Evolutionary conservation across 2,797 vertebrate species (phyloP).

Genomic region (Coracias cyanogaster): DNA sequence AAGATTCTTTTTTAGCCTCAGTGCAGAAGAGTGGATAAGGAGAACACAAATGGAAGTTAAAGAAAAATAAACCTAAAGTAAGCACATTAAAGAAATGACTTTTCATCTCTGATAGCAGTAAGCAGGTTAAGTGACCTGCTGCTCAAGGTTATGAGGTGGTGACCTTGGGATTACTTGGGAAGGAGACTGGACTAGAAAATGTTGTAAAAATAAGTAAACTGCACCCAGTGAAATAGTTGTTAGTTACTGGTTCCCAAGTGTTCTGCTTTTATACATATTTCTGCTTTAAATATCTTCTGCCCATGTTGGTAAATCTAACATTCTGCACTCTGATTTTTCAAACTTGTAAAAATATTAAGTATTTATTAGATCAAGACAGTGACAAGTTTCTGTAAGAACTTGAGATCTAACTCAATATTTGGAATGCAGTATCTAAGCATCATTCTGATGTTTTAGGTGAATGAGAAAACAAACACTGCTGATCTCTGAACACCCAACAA

Average conservation of each 20-base stretch:
- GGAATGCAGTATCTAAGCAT: neutral
- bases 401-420: neutral
- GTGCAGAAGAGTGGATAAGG: slow-evolving; percentile 17
- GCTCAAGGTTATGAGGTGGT: slow-evolving; percentile 2
- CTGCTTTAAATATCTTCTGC: slow-evolving; percentile 30
- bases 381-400: neutral
- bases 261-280: neutral
- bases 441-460: neutral
- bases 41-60: neutral
- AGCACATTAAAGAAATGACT: neutral
- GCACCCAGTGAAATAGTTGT: neutral
- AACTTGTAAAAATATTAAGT: neutral
- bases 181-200: neutral
- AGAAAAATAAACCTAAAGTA: slow-evolving; percentile 28
- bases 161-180: slow-evolving; percentile 11
- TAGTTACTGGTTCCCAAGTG: neutral
- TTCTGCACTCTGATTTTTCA: neutral
- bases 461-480: neutral
- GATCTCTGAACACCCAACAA: neutral
- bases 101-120: slow-evolving; percentile 1
- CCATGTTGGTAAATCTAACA: neutral
- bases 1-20: neutral
- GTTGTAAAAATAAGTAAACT: neutral
- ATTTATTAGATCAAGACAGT: slow-evolving; percentile 2
- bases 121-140: slow-evolving; percentile 15